phyloP scores from a whole-genome alignment of 2,888 invertebrate species.

The Rhamphomyia laevipes region DNA sequence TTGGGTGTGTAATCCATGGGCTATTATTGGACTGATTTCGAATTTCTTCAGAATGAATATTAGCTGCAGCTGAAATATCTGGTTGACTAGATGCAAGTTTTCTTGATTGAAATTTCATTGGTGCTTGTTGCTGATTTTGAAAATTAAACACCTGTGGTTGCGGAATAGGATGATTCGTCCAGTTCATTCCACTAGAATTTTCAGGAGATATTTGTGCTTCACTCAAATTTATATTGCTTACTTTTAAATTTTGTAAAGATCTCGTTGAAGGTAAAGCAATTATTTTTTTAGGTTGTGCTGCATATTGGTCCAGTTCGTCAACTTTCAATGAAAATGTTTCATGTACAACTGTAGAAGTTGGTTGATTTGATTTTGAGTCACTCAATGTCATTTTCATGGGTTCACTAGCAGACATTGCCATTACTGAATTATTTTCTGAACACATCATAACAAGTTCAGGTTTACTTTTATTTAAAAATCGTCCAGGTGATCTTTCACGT shows the following conservation, averaged over 20 bases:
- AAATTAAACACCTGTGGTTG: constrained; percentile 2
- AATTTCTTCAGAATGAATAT: neutral
- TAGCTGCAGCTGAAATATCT: constrained; percentile 8
- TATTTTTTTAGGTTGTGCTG: constrained; percentile 17
- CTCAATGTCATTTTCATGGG: neutral
- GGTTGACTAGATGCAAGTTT: constrained; percentile 3
- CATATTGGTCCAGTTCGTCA: constrained; percentile 36
- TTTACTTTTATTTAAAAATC: neutral
- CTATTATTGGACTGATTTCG: too few relatives aligned
- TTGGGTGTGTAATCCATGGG: too few relatives aligned
- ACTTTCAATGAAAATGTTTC: constrained; percentile 36
- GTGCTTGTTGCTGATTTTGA: constrained; percentile 25
- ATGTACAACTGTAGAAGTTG: neutral
- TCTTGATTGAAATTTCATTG: neutral
- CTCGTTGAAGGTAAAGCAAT: constrained; percentile 9
- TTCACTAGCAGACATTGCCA: neutral
- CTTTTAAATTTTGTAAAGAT: constrained; percentile 21
- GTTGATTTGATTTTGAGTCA: neutral
- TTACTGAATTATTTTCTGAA: neutral
- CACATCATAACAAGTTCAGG: neutral
- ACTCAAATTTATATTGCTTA: constrained; percentile 23
- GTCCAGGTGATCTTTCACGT: neutral
- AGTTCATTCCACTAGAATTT: constrained; percentile 12
- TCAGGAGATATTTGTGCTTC: too few relatives aligned
- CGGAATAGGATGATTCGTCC: constrained; percentile 13